phyloP scores from a whole-genome alignment of 2,797 vertebrate genomes.

The Lemur catta region DNA sequence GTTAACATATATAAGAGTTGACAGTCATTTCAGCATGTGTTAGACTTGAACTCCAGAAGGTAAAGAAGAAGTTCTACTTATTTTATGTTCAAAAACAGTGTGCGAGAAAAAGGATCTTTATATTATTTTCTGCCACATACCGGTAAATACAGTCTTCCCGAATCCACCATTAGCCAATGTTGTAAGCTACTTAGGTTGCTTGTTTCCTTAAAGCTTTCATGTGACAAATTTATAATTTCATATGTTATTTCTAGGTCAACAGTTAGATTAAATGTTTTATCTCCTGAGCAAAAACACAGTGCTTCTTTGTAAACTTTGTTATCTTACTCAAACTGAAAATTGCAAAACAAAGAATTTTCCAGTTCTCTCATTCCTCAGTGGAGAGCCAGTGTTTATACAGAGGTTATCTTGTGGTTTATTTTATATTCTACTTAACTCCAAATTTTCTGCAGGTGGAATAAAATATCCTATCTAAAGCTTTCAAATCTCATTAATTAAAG shows the following conservation, averaged over 20 bases:
- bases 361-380: background rate
- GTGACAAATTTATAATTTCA: constrained; percentile 72
- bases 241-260: constrained; percentile 68
- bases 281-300: constrained; percentile 59
- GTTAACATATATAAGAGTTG: constrained; percentile 53
- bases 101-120: background rate
- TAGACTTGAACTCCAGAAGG: constrained; percentile 62
- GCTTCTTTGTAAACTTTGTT: constrained; percentile 70
- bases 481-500: constrained; percentile 57
- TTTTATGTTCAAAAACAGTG: constrained; percentile 2
- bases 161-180: background rate
- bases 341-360: constrained; percentile 62
- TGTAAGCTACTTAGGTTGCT: background rate
- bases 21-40: constrained; percentile 69
- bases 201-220: constrained; percentile 59
- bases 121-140: background rate
- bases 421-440: constrained; percentile 15
- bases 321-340: constrained; percentile 63
- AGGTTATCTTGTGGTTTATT: constrained; percentile 5
- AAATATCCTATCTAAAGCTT: constrained; percentile 48
- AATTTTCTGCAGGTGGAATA: constrained; percentile 36
- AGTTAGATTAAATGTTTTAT: constrained; percentile 72
- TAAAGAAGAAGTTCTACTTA: constrained; percentile 42
- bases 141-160: background rate
- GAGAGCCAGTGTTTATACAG: constrained; percentile 23